These are phyloP conservation scores for Stramonita haemastoma DNA, from an alignment of 2,888 invertebrate species.

Conservation along the genomic window DNA sequence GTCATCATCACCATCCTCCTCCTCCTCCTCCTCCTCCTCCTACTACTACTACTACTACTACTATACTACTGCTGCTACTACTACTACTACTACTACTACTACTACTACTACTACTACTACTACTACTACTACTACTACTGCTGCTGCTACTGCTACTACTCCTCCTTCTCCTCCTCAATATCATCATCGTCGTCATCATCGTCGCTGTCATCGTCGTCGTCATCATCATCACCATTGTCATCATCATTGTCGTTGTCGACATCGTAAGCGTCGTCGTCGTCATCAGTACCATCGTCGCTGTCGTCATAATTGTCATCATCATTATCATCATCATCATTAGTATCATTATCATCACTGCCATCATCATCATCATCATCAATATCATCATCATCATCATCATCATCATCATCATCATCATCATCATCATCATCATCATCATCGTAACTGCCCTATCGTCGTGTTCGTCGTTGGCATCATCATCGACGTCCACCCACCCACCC, in stretches of 20 bases:
- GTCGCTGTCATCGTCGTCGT: background rate
- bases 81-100: too few relatives aligned
- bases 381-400: slow-evolving; percentile 38
- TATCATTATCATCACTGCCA: background rate
- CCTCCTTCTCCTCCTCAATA: too few relatives aligned
- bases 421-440: background rate
- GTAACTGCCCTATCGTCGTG: too few relatives aligned
- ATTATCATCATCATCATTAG: slow-evolving; percentile 30
- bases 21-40: slow-evolving; percentile 33
- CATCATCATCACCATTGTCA: background rate
- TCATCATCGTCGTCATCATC: slow-evolving; percentile 9
- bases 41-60: slow-evolving; percentile 13
- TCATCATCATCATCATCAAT: slow-evolving; percentile 20
- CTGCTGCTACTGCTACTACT: background rate
- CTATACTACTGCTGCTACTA: too few relatives aligned
- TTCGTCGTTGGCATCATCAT: too few relatives aligned
- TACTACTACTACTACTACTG: too few relatives aligned
- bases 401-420: slow-evolving; percentile 33
- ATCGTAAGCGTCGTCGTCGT: slow-evolving; percentile 15
- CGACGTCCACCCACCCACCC: too few relatives aligned
- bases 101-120: too few relatives aligned
- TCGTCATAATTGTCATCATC: slow-evolving; percentile 33
- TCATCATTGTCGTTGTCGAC: background rate
- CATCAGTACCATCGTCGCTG: slow-evolving; percentile 33
- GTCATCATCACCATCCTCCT: slow-evolving; percentile 33